Evolutionary conservation across 2,797 vertebrate genomes (phyloP).

Genomic region (Sciurus vulgaris): DNA sequence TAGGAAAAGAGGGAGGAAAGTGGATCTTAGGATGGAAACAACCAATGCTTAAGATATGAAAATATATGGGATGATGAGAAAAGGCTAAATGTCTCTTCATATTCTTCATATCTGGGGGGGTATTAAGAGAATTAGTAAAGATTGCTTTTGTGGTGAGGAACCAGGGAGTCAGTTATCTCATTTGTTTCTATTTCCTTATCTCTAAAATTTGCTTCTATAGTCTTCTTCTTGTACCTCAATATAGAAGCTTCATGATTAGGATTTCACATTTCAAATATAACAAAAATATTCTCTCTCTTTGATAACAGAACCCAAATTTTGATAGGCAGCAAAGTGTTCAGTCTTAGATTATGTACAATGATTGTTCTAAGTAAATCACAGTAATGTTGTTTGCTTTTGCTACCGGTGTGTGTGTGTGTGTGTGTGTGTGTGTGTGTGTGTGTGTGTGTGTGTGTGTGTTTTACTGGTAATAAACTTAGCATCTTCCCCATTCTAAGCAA

Average conservation of each 20-base stretch:
- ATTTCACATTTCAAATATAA: conserved; percentile 16
- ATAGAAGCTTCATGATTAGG: neutral
- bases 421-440: no score
- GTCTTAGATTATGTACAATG: neutral
- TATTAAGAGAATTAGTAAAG: neutral
- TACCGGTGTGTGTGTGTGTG: neutral
- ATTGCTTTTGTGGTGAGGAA: neutral
- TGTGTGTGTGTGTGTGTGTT: no score
- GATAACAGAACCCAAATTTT: neutral
- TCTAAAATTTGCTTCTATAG: neutral
- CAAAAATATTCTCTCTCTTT: conserved; percentile 1
- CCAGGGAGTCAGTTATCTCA: neutral
- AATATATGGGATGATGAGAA: neutral
- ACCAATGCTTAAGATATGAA: neutral
- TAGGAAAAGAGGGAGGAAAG: neutral
- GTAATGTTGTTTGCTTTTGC: neutral
- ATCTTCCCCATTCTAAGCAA: neutral
- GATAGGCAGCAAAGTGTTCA: neutral
- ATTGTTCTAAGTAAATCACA: neutral
- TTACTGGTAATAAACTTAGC: neutral
- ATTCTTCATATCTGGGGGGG: neutral
- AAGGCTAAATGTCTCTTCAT: neutral
- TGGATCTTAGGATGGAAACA: neutral
- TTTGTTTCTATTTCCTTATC: neutral
- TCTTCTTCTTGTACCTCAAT: neutral